Evolutionary conservation across 2,113 vertebrate species (phyloP).

Genomic region (Dinomys branickii): DNA sequence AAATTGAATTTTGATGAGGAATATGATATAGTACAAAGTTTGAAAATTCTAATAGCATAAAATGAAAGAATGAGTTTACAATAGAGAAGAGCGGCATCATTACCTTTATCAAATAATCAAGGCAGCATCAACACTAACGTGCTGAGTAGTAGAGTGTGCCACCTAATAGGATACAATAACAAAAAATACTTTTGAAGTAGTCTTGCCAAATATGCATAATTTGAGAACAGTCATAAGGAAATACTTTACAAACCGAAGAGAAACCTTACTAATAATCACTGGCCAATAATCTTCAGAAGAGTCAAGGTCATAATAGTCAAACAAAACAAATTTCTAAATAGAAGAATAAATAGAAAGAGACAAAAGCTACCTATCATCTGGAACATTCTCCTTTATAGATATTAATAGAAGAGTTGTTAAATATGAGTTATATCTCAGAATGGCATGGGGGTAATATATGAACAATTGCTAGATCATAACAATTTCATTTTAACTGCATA

Average conservation of each 20-base stretch:
- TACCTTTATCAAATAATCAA: background rate
- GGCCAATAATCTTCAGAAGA: background rate
- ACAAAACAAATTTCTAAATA: background rate
- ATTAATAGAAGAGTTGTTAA: background rate
- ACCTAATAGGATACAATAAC: background rate
- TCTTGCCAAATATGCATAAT: background rate
- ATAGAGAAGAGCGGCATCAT: background rate
- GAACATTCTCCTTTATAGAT: background rate
- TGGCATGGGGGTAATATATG: background rate
- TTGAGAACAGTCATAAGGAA: background rate
- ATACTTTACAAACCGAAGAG: background rate
- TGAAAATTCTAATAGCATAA: background rate
- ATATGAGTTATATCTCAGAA: background rate
- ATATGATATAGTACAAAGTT: background rate
- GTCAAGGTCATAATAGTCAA: background rate
- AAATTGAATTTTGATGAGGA: background rate
- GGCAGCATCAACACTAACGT: background rate
- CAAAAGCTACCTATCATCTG: background rate
- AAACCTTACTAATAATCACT: background rate
- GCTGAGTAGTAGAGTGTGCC: background rate
- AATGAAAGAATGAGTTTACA: background rate
- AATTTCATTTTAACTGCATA: background rate
- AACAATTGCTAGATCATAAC: background rate
- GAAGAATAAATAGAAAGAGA: background rate
- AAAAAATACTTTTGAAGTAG: background rate